These are phyloP conservation scores for Chrysogorgia sp. DNA, from an alignment of 92 coral and sea anemone genomes.

Conservation along the genomic window DNA sequence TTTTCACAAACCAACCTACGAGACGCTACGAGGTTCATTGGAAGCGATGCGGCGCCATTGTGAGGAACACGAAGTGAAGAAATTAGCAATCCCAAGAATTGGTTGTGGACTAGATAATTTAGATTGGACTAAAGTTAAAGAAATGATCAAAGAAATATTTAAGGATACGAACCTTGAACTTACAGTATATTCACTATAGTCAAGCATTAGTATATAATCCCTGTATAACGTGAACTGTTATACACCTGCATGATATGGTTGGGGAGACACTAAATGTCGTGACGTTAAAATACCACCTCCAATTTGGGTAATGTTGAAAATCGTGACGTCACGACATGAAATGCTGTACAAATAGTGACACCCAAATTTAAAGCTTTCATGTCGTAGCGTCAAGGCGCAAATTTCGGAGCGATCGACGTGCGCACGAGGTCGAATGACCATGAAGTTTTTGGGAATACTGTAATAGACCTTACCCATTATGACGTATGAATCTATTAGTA, in stretches of 20 bases:
- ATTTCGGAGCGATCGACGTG: too few relatives aligned
- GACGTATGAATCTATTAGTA: too few relatives aligned
- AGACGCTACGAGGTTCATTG: slow-evolving; percentile 65
- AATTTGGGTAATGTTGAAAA: too few relatives aligned
- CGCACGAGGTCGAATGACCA: too few relatives aligned
- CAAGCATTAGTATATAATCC: background rate
- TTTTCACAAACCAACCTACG: slow-evolving; percentile 87
- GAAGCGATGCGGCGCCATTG: slow-evolving; percentile 75
- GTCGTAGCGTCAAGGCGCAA: too few relatives aligned
- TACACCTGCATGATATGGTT: background rate
- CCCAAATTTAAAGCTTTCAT: too few relatives aligned
- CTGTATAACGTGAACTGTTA: background rate
- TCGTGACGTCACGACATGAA: too few relatives aligned
- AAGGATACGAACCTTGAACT: slow-evolving; percentile 59
- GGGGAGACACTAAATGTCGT: too few relatives aligned
- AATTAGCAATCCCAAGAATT: slow-evolving; percentile 84
- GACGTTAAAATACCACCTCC: too few relatives aligned
- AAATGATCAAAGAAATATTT: slow-evolving; percentile 67
- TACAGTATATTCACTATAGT: slow-evolving; percentile 68
- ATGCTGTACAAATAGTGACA: too few relatives aligned
- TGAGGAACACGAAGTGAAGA: slow-evolving; percentile 57
- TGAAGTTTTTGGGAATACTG: too few relatives aligned
- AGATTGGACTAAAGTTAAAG: slow-evolving; percentile 72
- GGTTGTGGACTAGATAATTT: slow-evolving; percentile 93
- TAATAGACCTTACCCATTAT: too few relatives aligned